Evolutionary conservation across 1,140 invertebrate genomes (phyloP), one percentile per base, ranked within the genome.

Genomic region (Doryteuthis pealeii): DNA sequence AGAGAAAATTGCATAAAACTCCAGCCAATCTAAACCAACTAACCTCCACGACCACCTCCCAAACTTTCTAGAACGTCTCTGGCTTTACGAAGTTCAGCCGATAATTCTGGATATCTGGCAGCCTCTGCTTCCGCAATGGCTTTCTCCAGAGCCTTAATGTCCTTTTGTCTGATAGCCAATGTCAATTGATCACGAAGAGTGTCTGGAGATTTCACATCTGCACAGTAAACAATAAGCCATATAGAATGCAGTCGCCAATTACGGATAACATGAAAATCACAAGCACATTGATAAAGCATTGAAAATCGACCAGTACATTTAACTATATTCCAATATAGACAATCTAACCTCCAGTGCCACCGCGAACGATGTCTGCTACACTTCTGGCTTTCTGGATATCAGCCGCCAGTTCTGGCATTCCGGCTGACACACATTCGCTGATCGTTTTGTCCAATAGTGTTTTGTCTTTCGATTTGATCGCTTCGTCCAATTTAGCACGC

Each of bases 331-430:
- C 35, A 40, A 40, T 10, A 40, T 5, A 62, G 54, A 5, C 10
- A 62, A 62, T 62, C 54, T 62, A 62, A 62, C 54, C 54, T 62
- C 54, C 54, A 28, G 54, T n/a, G 5, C 54, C 54, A 62, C 18
- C 18, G 22, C 26, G 22, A 15, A 62, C 10, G 18, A 62, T 28
- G 18, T 62, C 54, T 28, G 26, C 18, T n/a, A 62, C 26, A 62
- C 26, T 62, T 62, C 54, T 22, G 26, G 54, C 54, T 1, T 62
- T 62, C 54, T 62, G 54, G 26, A 62, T 62, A 1, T 62, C 54
- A 4, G 18, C 22, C 6, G 18, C 54, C 26, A 62, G 26, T 22
- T 62, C 54, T 22, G 54, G 54, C 18, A 62, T n/a, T 2, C 54
- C 54, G 18, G 54, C 54, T 62, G 54, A 22, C 10, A 62, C 54